phyloP scores from a whole-genome alignment of 2,797 vertebrate genomes.

The Melanotaenia parkinsoni region DNA sequence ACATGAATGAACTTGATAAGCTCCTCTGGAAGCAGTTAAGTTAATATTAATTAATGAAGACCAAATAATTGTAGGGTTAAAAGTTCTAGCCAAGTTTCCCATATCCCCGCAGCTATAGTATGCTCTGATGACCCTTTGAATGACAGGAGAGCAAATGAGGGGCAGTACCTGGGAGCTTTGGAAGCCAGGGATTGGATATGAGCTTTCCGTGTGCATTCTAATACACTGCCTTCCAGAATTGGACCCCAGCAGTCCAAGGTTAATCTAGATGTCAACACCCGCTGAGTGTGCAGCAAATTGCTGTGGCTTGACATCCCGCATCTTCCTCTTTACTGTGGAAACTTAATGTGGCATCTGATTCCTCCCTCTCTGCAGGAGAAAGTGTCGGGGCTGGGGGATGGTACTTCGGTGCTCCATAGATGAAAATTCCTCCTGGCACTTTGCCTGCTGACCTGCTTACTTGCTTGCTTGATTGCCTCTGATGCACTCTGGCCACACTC shows the following conservation, averaged over 20 bases:
- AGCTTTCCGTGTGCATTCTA: conserved; percentile 82
- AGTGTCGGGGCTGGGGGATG: conserved; percentile 35
- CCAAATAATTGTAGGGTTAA: conserved; percentile 38
- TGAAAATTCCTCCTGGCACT: conserved; percentile 53
- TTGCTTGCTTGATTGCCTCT: conserved; percentile 50
- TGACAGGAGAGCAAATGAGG: conserved; percentile 65
- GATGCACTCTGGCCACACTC: conserved; percentile 29
- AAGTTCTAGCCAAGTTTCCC: conserved; percentile 48
- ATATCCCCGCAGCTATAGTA: conserved; percentile 40
- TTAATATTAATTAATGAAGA: conserved; percentile 29
- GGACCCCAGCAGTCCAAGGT: conserved; percentile 84
- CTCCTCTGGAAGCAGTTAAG: conserved; percentile 20
- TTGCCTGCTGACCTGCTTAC: conserved; percentile 55
- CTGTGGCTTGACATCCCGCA: conserved; percentile 80
- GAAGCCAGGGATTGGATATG: conserved; percentile 63
- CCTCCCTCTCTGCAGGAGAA: conserved; percentile 81
- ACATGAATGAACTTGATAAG: conserved; percentile 24
- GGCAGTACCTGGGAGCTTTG: conserved; percentile 62
- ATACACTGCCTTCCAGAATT: conserved; percentile 82
- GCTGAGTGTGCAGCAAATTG: conserved; percentile 87
- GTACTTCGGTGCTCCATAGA: conserved; percentile 52
- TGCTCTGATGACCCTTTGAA: conserved; percentile 60
- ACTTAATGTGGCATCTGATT: conserved; percentile 87
- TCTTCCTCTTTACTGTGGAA: conserved; percentile 79
- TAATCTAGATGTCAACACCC: conserved; percentile 92